Conservation (phyloP, 1,140 invertebrate genomes). For the Nomia melanderi region DNA sequence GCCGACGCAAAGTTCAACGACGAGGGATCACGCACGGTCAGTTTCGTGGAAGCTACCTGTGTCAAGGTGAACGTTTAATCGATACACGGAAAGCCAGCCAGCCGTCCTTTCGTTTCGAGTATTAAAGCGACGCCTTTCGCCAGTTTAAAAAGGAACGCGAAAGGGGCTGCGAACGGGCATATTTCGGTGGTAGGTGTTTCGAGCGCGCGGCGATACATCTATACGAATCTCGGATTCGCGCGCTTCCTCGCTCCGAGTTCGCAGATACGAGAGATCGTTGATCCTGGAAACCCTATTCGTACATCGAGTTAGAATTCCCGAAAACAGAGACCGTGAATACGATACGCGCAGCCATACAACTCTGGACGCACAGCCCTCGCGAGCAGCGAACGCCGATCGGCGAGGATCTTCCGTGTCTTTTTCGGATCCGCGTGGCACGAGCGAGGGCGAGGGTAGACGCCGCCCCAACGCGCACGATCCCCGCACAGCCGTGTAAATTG, state of each 20-base stretch:
- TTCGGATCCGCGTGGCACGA: neutral
- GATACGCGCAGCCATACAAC: slow-evolving; percentile 74
- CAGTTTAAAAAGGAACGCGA: neutral
- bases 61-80: slow-evolving; percentile 71
- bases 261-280: slow-evolving; percentile 48
- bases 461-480: slow-evolving; percentile 12
- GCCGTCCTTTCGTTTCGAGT: slow-evolving; percentile 64
- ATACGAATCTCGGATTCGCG: no score
- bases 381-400: neutral
- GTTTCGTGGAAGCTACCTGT: slow-evolving; percentile 47
- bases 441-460: neutral
- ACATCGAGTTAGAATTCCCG: slow-evolving; percentile 73
- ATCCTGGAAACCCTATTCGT: slow-evolving; percentile 71
- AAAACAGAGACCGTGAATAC: slow-evolving; percentile 71
- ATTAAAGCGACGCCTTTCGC: no score
- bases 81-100: slow-evolving; percentile 66
- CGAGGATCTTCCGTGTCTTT: slow-evolving; percentile 30
- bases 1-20: slow-evolving; percentile 31
- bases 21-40: slow-evolving; percentile 24
- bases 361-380: slow-evolving; percentile 5
- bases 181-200: slow-evolving; percentile 13
- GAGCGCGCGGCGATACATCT: no score
- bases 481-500: slow-evolving; percentile 24
- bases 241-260: neutral
- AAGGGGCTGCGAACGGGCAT: neutral